Evolutionary conservation across 2,797 vertebrate species (phyloP).

Genomic region (Meda fulgida): DNA sequence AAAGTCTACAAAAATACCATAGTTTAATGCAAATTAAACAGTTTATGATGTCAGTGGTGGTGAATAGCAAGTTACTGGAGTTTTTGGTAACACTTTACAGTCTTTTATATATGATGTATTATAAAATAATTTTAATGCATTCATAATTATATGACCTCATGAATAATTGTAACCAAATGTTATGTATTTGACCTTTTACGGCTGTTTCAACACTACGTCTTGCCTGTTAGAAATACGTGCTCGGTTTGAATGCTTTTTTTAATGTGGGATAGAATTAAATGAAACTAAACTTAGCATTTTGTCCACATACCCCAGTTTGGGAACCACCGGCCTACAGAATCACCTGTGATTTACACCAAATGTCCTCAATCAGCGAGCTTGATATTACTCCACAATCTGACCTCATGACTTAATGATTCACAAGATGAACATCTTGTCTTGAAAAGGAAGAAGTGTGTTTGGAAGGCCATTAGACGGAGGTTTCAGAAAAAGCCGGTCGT

Average conservation of each 20-base stretch:
- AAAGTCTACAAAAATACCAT: neutral
- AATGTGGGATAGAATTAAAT: neutral
- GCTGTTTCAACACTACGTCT: neutral
- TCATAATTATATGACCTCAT: neutral
- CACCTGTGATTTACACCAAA: neutral
- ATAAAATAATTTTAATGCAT: neutral
- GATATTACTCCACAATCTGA: neutral
- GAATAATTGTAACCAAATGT: neutral
- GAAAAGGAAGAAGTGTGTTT: neutral
- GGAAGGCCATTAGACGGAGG: conserved; percentile 25
- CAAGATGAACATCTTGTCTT: neutral
- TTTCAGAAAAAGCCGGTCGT: conserved; percentile 2
- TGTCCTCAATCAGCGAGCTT: neutral
- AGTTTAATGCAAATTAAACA: neutral
- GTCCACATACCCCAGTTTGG: neutral
- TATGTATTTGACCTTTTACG: neutral
- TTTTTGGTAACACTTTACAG: too few relatives aligned
- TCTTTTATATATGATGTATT: neutral
- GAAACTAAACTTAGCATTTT: neutral
- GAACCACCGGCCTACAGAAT: neutral
- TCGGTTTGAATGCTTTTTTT: neutral
- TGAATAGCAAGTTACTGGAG: too few relatives aligned
- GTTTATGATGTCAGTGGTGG: too few relatives aligned
- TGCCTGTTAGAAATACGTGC: neutral
- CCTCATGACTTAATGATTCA: neutral